Base-by-base conservation (phyloP, 2,113 vertebrate species). In the Sinocyclocheilus anshuiensis region DNA sequence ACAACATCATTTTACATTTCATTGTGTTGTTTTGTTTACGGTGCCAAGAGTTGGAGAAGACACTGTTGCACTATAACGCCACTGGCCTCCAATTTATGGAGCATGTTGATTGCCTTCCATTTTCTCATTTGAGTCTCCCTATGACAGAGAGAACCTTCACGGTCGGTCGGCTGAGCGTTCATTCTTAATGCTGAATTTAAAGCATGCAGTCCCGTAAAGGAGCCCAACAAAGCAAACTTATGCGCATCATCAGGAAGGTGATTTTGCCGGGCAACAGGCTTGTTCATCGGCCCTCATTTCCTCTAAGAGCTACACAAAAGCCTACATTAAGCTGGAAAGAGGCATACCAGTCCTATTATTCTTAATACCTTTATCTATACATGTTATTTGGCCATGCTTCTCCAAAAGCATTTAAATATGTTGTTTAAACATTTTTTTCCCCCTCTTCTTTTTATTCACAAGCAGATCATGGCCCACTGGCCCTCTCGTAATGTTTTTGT, bases 281-380 rank as follows among this genome's bases (percentile, higher is more conserved):
- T 83, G 88, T 88, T 90, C 86, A 45, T 72, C 33, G 29, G 88
- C 91, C 86, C 91, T 90, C 89, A 86, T 90, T 91, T 93, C 92
- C 90, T 91, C 88, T 55, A 84, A 91, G 77, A 57, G 83, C 59
- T 79, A 82, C 87, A 95, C 93, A 94, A 94, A 93, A 91, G 92
- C 86, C 81, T 48, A 87, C 94, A 95, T 94, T 94, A 94, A 95
- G 94, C 94, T 88, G 83, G 81, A 61, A 72, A 89, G 86, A 88
- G 90, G 92, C 93, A 91, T 91, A 92, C 92, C 90, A 33, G 90
- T 88, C 78, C 90, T 88, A 90, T 94, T 95, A 91, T 94, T 88
- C 87, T 86, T 83, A 89, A 93, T 81, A 91, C 92, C 91, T 93
- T 93, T 91, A 92, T 86, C 90, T 89, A 91, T 90, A 90, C 86